Conservation (phyloP, 2,888 invertebrate species). For the Odontomyia ornata region DNA sequence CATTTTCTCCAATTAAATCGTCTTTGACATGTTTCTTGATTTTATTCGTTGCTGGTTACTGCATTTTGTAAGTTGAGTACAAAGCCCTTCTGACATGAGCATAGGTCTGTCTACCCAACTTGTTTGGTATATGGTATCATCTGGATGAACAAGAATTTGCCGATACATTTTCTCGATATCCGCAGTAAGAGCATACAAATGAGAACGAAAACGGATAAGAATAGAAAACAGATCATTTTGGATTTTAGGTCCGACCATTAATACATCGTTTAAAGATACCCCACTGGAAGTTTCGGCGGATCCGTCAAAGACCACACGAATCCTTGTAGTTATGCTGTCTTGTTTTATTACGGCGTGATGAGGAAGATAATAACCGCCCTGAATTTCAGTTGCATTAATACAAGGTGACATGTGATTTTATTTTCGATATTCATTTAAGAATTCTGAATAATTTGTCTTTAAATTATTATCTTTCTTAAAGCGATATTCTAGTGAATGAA, state of each 20-base stretch:
- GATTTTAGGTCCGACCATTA: not conserved
- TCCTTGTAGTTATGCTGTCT: not conserved
- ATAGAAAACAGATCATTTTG: not conserved
- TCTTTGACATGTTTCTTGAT: no score
- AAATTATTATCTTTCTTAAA: not conserved
- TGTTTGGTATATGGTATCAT: not conserved
- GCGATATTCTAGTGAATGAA: not conserved
- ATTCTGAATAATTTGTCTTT: not conserved
- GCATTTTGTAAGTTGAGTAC: no score
- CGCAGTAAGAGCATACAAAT: not conserved
- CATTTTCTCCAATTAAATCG: no score
- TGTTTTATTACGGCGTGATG: not conserved
- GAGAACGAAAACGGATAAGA: not conserved
- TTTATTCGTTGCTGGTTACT: no score
- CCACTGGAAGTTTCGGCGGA: not conserved
- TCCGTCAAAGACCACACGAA: not conserved
- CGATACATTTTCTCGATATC: slow-evolving; percentile 25
- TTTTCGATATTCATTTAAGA: not conserved
- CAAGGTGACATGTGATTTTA: not conserved
- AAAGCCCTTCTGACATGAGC: no score
- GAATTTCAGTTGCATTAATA: not conserved
- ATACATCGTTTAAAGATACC: not conserved
- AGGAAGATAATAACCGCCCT: not conserved
- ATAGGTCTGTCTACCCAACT: no score
- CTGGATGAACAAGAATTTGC: not conserved